Evolutionary conservation across 1,140 invertebrate species (phyloP), one percentile per base, ranked within the genome.

Genomic region (Pachyrhynchus sulphureomaculatus): DNA sequence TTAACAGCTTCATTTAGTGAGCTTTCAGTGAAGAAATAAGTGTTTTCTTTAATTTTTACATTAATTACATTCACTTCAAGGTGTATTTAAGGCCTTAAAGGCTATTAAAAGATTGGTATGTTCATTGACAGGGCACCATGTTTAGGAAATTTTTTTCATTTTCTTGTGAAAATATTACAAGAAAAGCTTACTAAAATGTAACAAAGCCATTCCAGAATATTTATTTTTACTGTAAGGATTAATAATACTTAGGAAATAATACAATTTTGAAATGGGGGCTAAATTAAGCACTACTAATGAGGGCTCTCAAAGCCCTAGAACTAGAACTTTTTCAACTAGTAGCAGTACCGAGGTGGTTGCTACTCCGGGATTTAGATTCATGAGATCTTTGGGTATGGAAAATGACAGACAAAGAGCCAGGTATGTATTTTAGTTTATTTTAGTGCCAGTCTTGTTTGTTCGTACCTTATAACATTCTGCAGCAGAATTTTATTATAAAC

Each of bases 301-400:
- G 13, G 86, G 85, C 64, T 83, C 83, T 62, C 82, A 85, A 80
- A 89, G 85, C 83, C 86, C 84, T 69, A 83, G 83, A 70, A 83
- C 84, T 70, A 83, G 84, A 81, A 89, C 86, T 81, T 89, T 90
- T 76, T 89, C 88, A 20, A 87, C 87, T 61, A 88, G 88, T 74
- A 85, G 85, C 55, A 87, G 88, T 68, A 83, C 84, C 33, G 84
- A 84, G 62, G 84, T 84, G 45, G 87, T 86, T 58, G 80, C 85
- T 29, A 77, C 80, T 10, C 83, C 84, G 67, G 88, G 88, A 26
- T 90, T 90, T 68, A 87, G 87, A 65, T 79, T 91, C 67, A 78
- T 91, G 65, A 82, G 88, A 36, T 87, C 88, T 17, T 79, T 90
- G 62, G 87, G 86, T 39, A 84, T 87, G 47, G 82, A 86, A 72